Base-by-base conservation (phyloP, 2,888 invertebrate species). In the Stratiomys singularior region DNA sequence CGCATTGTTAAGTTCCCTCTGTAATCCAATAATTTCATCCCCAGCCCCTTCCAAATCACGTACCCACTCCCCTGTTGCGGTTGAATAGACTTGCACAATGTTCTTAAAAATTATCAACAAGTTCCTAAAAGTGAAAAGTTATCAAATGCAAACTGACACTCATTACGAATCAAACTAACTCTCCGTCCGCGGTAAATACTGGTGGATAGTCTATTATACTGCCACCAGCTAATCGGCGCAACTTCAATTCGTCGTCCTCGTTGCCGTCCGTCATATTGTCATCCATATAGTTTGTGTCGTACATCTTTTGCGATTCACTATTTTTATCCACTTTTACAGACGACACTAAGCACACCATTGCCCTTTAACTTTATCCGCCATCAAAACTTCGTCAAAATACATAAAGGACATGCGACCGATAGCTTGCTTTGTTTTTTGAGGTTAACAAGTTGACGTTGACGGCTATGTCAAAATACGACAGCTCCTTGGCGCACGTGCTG, bases 31-130 rank as follows among this genome's bases (percentile, higher is more conserved):
- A 21, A 87, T 64, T n/a, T 90, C 87, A 5, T 88, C 84, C 21
- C 84, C 85, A 23, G 90, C 88, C 27, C 90, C 90, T 79, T 88
- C 88, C 72, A 91, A 89, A 81, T 90, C 89, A 76, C 88, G 87
- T 0, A 91, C 86, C 80, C 90, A 88, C 82, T 92, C 91, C 0
- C 92, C 92, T 1, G 93, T 93, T 82, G 88, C 87, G 0, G 90
- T 89, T 81, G 90, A 92, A 83, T 90, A 93, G 0, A 91, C 89
- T 81, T 90, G 89, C 7, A 94, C 87, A 3, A 87, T 84, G 80
- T 90, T 88, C 58, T 89, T 90, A 85, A 89, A 90, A 1, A 91
- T 88, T 66, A 93, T 88, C 82, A 91, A 91, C 11, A 93, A 81
- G 80, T 86, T 89, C 82, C 93, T 93, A 81, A 21, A 72, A 76